phyloP scores from a whole-genome alignment of 2,888 invertebrate genomes.

The Tipula confusa region DNA sequence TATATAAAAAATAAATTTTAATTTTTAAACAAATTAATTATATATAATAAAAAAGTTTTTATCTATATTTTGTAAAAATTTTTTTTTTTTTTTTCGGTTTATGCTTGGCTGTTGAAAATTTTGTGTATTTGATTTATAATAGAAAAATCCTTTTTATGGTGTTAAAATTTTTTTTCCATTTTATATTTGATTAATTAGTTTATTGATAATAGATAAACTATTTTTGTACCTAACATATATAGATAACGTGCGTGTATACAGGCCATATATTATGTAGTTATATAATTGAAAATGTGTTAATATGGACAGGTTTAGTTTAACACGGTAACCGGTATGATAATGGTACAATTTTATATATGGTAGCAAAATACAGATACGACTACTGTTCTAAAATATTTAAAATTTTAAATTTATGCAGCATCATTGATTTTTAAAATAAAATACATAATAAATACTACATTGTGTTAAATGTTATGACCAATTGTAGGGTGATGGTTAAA shows the following conservation, averaged over 20 bases:
- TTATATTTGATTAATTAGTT: conserved; percentile 25
- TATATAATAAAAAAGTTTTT: not conserved
- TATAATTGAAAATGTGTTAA: conserved; percentile 20
- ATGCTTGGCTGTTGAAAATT: conserved; percentile 25
- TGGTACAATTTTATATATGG: not conserved
- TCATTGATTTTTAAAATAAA: no score
- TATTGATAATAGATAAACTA: conserved; percentile 15
- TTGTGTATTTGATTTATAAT: not conserved
- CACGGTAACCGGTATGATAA: not conserved
- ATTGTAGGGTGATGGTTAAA: no score
- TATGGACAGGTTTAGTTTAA: not conserved
- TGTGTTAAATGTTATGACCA: no score
- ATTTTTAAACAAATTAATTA: conserved; percentile 25
- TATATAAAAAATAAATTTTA: not conserved
- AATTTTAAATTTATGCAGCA: no score
- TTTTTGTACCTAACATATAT: no score
- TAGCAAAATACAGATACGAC: no score
- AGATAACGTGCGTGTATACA: not conserved
- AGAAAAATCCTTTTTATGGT: conserved; percentile 8
- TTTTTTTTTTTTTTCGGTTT: not conserved
- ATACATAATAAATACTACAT: no score
- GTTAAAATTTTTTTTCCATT: conserved; percentile 1
- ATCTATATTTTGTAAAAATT: not conserved
- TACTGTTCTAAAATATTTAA: no score
- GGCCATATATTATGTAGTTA: not conserved